Conservation (phyloP, 2,888 invertebrate genomes). For the Drosophila kanekoi region DNA sequence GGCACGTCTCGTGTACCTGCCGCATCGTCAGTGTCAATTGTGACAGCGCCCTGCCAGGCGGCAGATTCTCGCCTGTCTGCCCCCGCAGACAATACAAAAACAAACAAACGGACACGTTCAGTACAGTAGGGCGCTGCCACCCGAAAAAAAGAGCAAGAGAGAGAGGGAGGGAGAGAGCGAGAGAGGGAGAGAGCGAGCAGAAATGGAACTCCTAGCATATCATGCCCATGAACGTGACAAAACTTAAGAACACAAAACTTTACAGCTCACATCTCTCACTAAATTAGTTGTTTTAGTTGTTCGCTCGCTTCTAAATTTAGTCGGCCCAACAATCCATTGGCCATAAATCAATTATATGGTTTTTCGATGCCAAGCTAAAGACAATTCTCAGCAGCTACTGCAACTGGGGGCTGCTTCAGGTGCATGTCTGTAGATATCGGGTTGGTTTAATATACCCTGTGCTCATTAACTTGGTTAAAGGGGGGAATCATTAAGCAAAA, state of each 20-base stretch:
- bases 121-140: constrained; percentile 15
- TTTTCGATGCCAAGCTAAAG: constrained; percentile 50
- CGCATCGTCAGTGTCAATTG: constrained; percentile 79
- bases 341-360: constrained; percentile 81
- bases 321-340: constrained; percentile 74
- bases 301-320: constrained; percentile 68
- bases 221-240: constrained; percentile 84
- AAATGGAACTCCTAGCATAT: constrained; percentile 54
- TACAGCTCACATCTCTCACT: constrained; percentile 54
- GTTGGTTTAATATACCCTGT: constrained; percentile 21
- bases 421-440: constrained; percentile 24
- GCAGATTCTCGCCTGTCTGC: constrained; percentile 39
- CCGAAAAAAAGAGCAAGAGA: background rate
- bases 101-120: constrained; percentile 77
- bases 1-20: constrained; percentile 74
- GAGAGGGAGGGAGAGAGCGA: too few species aligned
- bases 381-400: constrained; percentile 25
- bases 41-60: constrained; percentile 66
- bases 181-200: background rate
- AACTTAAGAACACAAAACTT: constrained; percentile 78
- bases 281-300: constrained; percentile 77
- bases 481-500: too few species aligned
- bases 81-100: constrained; percentile 53
- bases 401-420: constrained; percentile 44
- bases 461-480: background rate